Conservation (phyloP, 2,113 vertebrate species). For the Melanotaenia duboulayi region DNA sequence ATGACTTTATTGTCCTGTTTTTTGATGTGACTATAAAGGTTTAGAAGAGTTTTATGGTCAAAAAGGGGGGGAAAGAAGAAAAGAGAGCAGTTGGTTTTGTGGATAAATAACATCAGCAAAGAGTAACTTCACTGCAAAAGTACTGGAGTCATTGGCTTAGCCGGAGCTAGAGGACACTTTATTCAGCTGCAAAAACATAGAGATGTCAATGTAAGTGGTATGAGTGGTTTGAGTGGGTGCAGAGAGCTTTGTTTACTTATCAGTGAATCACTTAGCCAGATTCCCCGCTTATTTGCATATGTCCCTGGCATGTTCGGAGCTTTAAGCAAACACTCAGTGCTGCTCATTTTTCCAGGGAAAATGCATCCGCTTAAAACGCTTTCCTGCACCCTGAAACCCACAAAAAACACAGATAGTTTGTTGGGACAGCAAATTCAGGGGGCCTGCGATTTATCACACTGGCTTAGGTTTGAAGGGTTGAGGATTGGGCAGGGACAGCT, state of each 20-base stretch:
- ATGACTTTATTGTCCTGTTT: conserved; percentile 8
- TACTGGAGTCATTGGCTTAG: conserved; percentile 1
- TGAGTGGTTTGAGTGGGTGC: conserved; percentile 28
- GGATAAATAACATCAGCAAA: conserved; percentile 22
- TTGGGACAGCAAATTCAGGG: conserved; percentile 30
- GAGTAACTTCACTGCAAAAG: conserved; percentile 10
- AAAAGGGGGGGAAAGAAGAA: too few relatives aligned
- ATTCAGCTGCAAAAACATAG: conserved; percentile 28
- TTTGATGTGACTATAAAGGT: background rate
- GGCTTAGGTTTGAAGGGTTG: conserved; percentile 72
- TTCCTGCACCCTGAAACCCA: background rate
- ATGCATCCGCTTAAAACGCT: conserved; percentile 14
- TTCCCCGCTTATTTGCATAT: conserved; percentile 56
- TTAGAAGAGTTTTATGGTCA: background rate
- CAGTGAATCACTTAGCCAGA: conserved; percentile 45
- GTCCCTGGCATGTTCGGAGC: conserved; percentile 36
- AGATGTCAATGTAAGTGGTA: conserved; percentile 28
- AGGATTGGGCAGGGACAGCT: conserved; percentile 57
- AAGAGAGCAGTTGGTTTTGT: background rate
- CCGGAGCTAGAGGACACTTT: conserved; percentile 18
- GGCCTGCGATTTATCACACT: conserved; percentile 67
- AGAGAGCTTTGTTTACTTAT: conserved; percentile 64
- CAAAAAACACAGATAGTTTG: conserved; percentile 42
- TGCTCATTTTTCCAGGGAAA: conserved; percentile 33
- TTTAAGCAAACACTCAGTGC: conserved; percentile 2